Conservation (phyloP, 2,797 vertebrate species). For the Tragelaphus eurycerus region DNA sequence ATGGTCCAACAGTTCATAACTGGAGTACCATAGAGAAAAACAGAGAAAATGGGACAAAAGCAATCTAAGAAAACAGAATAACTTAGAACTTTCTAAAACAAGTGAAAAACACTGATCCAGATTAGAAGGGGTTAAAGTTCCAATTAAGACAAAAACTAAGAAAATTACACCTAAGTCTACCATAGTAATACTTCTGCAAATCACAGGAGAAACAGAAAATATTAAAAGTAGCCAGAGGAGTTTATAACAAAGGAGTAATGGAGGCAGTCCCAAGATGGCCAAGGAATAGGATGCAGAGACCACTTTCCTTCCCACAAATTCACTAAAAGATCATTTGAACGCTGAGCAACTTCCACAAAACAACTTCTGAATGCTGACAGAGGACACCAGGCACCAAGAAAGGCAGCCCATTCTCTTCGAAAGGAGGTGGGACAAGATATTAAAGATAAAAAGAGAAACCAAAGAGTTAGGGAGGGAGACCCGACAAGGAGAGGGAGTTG, state of each 20-base stretch:
- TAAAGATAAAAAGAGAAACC: neutral
- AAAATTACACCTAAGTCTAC: neutral
- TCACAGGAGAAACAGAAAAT: neutral
- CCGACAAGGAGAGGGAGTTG: neutral
- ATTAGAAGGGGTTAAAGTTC: neutral
- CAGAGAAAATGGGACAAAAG: neutral
- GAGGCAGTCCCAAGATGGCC: neutral
- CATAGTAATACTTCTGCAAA: neutral
- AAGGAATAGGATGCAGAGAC: neutral
- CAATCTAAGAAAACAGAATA: neutral
- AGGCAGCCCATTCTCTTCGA: neutral
- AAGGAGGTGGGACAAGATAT: neutral
- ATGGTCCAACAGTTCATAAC: neutral
- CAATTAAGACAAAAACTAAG: conserved; percentile 3
- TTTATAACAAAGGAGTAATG: neutral
- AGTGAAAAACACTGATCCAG: neutral
- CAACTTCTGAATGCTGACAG: neutral
- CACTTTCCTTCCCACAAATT: neutral
- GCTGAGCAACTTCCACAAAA: neutral
- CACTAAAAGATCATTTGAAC: neutral
- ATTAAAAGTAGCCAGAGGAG: neutral
- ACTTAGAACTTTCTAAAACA: neutral
- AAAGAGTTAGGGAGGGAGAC: neutral
- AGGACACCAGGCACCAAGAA: neutral
- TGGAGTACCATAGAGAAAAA: neutral